Percentiles rank a stretch among this genome's conserved stretches.
Conservation (phyloP, 64 coral and sea anemone species). For the Stylophora pistillata region DNA sequence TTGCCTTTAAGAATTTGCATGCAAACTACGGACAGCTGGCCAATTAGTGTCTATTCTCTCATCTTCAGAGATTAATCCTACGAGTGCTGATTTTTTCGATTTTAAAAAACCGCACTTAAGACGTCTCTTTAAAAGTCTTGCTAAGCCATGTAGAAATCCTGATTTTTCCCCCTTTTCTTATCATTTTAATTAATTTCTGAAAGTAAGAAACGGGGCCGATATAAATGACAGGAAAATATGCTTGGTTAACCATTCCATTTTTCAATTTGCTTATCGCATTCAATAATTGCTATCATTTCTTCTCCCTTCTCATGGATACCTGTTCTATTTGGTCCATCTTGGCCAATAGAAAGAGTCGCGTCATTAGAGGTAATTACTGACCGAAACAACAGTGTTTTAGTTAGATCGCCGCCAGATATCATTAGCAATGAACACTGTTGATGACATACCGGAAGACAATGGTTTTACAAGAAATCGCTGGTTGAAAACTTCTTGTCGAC, state of each 20-base stretch:
- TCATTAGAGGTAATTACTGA: conserved; percentile 39
- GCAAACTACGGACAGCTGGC: conserved; percentile 40
- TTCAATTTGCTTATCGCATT: conserved; percentile 23
- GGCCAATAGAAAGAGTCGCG: conserved; percentile 24
- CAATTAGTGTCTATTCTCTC: conserved; percentile 33
- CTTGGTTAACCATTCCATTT: conserved; percentile 33
- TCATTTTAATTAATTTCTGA: background rate
- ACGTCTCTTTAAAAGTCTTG: background rate
- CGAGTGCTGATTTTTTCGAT: background rate
- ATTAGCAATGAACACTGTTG: conserved; percentile 20
- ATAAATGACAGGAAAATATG: background rate
- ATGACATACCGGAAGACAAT: conserved; percentile 29
- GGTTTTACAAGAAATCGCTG: conserved; percentile 7
- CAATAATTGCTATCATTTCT: conserved; percentile 33
- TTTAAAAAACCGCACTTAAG: background rate
- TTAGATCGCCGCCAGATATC: conserved; percentile 44
- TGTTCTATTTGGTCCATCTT: conserved; percentile 24
- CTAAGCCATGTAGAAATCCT: background rate
- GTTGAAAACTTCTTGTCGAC: background rate
- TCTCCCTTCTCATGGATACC: conserved; percentile 35
- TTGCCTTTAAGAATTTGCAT: conserved; percentile 46
- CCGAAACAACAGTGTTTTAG: conserved; percentile 34
- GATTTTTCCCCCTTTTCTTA: background rate
- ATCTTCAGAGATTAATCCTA: background rate
- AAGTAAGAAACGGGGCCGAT: background rate